Conservation (phyloP, 2,888 invertebrate species). For the Boloria selene region DNA sequence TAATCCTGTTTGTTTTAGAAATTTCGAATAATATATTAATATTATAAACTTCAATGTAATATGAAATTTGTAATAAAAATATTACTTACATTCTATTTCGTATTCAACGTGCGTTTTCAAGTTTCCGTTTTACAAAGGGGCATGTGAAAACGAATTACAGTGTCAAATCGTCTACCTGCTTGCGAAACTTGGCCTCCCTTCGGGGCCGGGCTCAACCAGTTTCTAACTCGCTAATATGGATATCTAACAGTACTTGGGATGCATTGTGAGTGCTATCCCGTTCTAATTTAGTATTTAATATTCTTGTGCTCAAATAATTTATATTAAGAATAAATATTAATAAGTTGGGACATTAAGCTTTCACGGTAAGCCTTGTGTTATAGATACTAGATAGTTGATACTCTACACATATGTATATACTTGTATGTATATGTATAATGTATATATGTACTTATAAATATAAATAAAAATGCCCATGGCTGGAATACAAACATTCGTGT, state of each 20-base stretch:
- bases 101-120: constrained; percentile 69
- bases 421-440: too few species aligned
- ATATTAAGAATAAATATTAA: not conserved
- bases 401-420: too few species aligned
- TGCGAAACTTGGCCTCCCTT: constrained; percentile 67
- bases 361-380: too few species aligned
- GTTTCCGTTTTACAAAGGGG: constrained; percentile 69
- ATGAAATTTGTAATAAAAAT: too few species aligned
- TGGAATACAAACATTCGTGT: too few species aligned
- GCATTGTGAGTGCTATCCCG: constrained; percentile 8
- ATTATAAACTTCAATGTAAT: too few species aligned
- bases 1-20: not conserved
- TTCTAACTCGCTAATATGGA: constrained; percentile 36
- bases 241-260: constrained; percentile 33
- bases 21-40: too few species aligned
- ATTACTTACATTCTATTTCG: constrained; percentile 45
- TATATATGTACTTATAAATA: too few species aligned
- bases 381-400: too few species aligned
- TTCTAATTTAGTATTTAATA: not conserved
- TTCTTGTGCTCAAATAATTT: not conserved
- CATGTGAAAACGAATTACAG: constrained; percentile 74
- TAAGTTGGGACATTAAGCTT: too few species aligned
- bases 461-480: too few species aligned
- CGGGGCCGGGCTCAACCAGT: constrained; percentile 43
- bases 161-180: constrained; percentile 70